Percentiles rank a stretch among this genome's conserved stretches.
Evolutionary conservation across 2,113 vertebrate species (phyloP).

Genomic region (Nyctibius bracteatus): DNA sequence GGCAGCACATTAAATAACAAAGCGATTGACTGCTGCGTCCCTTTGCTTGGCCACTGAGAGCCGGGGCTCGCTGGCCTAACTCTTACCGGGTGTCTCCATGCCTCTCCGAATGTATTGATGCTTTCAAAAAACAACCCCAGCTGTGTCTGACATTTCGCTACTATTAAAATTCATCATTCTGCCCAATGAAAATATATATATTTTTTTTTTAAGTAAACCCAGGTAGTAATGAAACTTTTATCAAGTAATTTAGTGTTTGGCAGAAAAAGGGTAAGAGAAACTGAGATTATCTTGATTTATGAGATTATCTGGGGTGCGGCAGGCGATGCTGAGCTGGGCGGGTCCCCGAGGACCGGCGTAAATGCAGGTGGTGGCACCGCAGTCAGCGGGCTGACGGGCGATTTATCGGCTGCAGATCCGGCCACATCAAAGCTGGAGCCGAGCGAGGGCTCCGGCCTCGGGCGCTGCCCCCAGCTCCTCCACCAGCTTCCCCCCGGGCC

Average conservation of each 20-base stretch:
- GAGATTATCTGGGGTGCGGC: fast-evolving
- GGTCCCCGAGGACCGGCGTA: background rate
- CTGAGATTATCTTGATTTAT: background rate
- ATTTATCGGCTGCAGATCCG: fast-evolving
- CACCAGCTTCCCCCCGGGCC: background rate
- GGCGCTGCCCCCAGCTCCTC: background rate
- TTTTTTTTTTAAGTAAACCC: background rate
- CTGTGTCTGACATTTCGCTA: slow-evolving; percentile 59
- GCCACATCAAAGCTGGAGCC: background rate
- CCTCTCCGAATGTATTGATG: background rate
- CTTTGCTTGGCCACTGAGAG: background rate
- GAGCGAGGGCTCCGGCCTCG: fast-evolving
- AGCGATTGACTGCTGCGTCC: slow-evolving; percentile 27
- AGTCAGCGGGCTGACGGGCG: fast-evolving
- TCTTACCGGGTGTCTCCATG: background rate
- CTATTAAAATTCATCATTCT: slow-evolving; percentile 54
- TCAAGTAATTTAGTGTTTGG: slow-evolving; percentile 20
- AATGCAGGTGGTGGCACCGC: background rate
- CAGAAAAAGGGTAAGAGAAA: background rate
- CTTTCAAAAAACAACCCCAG: slow-evolving; percentile 39
- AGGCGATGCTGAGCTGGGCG: background rate
- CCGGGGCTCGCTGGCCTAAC: background rate
- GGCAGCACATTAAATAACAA: slow-evolving; percentile 29
- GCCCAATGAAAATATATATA: background rate
- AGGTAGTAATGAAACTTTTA: slow-evolving; percentile 52